A percentile compares a stretch with the other conserved stretches of the same genome.
These are phyloP conservation scores for Homalodisca vitripennis DNA, from an alignment of 1,140 invertebrate genomes.

Conservation along the genomic window DNA sequence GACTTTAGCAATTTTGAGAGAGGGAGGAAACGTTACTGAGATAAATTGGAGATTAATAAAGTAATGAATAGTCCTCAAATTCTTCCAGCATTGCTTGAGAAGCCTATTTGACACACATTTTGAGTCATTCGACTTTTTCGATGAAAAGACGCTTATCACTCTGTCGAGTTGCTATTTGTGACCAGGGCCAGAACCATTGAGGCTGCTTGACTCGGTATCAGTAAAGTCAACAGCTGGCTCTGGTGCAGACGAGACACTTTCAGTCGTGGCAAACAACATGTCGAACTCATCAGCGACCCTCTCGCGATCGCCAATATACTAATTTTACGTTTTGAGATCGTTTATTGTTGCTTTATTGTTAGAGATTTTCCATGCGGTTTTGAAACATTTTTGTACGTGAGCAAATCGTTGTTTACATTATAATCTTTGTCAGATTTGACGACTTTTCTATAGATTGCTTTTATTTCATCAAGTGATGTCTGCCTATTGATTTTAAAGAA, in stretches of 20 bases:
- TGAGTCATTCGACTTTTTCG: not conserved
- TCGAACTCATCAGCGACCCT: not conserved
- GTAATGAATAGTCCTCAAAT: not conserved
- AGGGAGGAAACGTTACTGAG: not conserved
- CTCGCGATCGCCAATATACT: not conserved
- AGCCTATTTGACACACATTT: no score
- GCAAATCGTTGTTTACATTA: not conserved
- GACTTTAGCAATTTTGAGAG: not conserved
- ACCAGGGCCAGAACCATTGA: not conserved
- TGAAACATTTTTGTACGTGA: not conserved
- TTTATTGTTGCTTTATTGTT: not conserved
- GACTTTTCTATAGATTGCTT: not conserved
- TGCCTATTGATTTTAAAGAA: no score
- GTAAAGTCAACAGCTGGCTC: not conserved
- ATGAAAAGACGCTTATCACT: not conserved
- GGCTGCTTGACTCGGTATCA: not conserved
- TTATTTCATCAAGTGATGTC: no score
- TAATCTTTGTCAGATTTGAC: not conserved
- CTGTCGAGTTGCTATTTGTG: not conserved
- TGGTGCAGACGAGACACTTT: not conserved
- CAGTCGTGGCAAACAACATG: not conserved
- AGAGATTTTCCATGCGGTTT: not conserved
- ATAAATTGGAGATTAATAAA: not conserved
- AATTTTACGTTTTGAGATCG: not conserved
- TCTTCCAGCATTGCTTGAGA: not conserved